Conservation (phyloP, 2,797 vertebrate genomes). For the Sus cebifrons region DNA sequence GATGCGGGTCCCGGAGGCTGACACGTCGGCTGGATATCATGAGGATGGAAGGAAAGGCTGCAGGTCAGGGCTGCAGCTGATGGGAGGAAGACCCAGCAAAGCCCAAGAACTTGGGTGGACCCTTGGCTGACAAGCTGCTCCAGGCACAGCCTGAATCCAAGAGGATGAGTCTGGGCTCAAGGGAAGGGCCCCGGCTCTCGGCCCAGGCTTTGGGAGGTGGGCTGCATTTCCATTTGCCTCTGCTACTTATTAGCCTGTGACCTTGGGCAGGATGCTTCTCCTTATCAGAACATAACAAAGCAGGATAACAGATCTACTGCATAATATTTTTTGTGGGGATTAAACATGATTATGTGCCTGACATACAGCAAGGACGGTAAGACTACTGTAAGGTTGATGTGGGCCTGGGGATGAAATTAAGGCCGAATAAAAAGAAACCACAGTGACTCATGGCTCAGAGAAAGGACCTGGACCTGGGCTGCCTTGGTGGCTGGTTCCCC, state of each 20-base stretch:
- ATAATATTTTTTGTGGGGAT: conserved; percentile 11
- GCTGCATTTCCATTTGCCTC: neutral
- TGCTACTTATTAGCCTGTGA: neutral
- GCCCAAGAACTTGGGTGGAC: neutral
- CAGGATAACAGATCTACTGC: neutral
- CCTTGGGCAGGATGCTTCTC: neutral
- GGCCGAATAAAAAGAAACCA: neutral
- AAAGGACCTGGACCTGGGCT: neutral
- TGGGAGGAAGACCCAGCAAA: neutral
- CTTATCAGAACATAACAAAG: conserved; percentile 15
- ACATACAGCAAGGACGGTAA: neutral
- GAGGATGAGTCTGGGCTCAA: neutral
- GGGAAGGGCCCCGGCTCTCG: neutral
- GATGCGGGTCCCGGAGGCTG: neutral
- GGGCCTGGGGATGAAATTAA: neutral
- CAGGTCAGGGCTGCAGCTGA: too few relatives aligned
- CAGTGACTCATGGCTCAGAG: neutral
- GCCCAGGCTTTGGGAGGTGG: neutral
- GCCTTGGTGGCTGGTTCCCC: neutral
- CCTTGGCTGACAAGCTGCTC: neutral
- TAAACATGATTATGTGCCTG: neutral
- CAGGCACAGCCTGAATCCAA: neutral
- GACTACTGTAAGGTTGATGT: neutral
- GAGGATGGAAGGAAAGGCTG: neutral
- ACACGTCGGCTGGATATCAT: neutral